Percentiles rank a stretch among this genome's conserved stretches.
phyloP scores from a whole-genome alignment of 2,797 vertebrate species.

The Sphaeramia orbicularis region DNA sequence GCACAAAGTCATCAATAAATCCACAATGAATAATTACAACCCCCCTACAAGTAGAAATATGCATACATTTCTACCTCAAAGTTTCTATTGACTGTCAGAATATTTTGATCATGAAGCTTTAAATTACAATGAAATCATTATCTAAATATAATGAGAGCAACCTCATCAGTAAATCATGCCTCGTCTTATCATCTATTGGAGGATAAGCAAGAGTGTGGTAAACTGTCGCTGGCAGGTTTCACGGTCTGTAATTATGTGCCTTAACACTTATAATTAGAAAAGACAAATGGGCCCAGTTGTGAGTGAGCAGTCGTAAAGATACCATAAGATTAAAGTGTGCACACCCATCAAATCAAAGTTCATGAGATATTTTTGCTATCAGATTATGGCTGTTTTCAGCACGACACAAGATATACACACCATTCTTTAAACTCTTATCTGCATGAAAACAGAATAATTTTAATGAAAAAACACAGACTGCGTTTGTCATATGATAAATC shows the following conservation, averaged over 20 bases:
- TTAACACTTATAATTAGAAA: constrained; percentile 14
- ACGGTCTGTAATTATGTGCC: constrained; percentile 19
- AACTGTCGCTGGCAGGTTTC: not conserved
- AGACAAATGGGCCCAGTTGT: constrained; percentile 16
- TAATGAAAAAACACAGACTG: constrained; percentile 42
- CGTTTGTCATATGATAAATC: constrained; percentile 41
- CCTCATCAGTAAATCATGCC: not conserved
- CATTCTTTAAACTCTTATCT: too few species aligned
- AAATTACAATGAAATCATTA: not conserved
- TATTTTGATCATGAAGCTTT: not conserved
- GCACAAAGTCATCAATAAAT: too few species aligned
- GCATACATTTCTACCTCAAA: too few species aligned
- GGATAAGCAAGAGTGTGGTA: constrained; percentile 1
- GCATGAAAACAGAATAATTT: constrained; percentile 36
- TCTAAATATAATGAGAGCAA: not conserved
- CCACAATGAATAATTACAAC: too few species aligned
- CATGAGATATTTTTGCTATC: constrained; percentile 13
- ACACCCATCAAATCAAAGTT: constrained; percentile 5
- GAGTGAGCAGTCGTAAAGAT: constrained; percentile 9
- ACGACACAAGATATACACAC: too few species aligned
- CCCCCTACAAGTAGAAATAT: too few species aligned
- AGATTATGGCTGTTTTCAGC: constrained; percentile 33
- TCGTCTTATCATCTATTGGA: not conserved
- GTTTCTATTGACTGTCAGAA: too few species aligned
- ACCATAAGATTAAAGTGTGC: constrained; percentile 19